phyloP scores from a whole-genome alignment of 1,140 invertebrate genomes.

The Cydia amplana region DNA sequence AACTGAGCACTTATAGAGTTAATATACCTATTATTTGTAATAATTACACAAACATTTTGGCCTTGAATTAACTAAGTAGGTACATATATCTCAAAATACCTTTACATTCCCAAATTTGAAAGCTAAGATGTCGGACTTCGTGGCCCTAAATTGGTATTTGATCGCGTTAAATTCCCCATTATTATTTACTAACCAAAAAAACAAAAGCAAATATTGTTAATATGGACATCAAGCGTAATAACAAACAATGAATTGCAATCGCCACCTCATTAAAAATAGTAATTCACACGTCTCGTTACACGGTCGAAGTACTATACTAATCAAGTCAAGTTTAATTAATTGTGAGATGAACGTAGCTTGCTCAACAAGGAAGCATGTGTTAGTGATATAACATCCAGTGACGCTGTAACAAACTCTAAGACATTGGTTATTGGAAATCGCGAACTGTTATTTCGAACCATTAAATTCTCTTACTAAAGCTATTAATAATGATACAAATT shows the following conservation, averaged over 20 bases:
- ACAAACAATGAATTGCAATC: neutral
- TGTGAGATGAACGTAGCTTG: slow-evolving; percentile 43
- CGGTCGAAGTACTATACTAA: slow-evolving; percentile 12
- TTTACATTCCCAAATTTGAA: no score
- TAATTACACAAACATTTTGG: no score
- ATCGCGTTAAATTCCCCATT: neutral
- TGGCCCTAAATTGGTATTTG: no score
- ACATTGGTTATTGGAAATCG: slow-evolving; percentile 21
- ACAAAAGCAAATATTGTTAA: no score
- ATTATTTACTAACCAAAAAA: neutral
- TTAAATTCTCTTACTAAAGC: slow-evolving; percentile 9
- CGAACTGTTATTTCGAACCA: slow-evolving; percentile 14
- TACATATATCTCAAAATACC: no score
- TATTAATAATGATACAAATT: slow-evolving; percentile 18
- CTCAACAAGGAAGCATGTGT: slow-evolving; percentile 46
- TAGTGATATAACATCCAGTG: slow-evolving; percentile 19
- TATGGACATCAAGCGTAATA: neutral
- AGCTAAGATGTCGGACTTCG: no score
- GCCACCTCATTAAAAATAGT: neutral
- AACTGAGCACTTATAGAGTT: no score
- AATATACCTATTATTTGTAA: no score
- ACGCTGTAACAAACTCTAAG: slow-evolving; percentile 4
- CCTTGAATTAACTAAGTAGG: no score
- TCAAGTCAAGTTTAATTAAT: slow-evolving; percentile 41
- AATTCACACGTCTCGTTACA: slow-evolving; percentile 10